Conservation (phyloP, 2,888 invertebrate genomes). For the Lasiommata megera region DNA sequence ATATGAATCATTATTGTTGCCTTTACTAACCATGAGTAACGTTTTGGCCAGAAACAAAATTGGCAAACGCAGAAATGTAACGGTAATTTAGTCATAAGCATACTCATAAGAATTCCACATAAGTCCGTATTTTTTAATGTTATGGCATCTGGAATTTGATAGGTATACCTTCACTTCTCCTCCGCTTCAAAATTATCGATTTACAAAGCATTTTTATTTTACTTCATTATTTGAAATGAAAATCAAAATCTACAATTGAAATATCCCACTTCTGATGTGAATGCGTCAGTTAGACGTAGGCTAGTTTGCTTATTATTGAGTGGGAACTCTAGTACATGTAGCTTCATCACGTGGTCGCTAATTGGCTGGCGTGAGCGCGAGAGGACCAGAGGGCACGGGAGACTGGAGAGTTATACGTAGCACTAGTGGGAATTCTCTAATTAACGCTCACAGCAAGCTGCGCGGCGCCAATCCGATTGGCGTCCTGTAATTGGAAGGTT, state of each 20-base stretch:
- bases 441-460: constrained; percentile 52
- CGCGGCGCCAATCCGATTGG: constrained; percentile 39
- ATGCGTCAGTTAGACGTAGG: neutral
- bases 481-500: constrained; percentile 56
- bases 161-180: too few species aligned
- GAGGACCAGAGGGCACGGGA: constrained; percentile 51
- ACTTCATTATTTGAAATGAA: neutral
- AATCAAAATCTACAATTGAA: neutral
- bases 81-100: neutral
- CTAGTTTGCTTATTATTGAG: constrained; percentile 42
- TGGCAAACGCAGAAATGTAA: neutral
- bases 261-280: neutral
- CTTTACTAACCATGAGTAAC: constrained; percentile 4
- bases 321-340: constrained; percentile 59
- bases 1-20: constrained; percentile 2
- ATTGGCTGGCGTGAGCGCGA: constrained; percentile 64
- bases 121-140: too few species aligned
- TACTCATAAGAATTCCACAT: neutral
- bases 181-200: too few species aligned
- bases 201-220: neutral
- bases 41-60: constrained; percentile 9
- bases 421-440: constrained; percentile 61
- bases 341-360: constrained; percentile 65
- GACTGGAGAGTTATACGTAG: constrained; percentile 41
- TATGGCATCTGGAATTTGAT: too few species aligned